Evolutionary conservation across 1,140 invertebrate genomes (phyloP).

Genomic region (Drosophila sturtevanti): DNA sequence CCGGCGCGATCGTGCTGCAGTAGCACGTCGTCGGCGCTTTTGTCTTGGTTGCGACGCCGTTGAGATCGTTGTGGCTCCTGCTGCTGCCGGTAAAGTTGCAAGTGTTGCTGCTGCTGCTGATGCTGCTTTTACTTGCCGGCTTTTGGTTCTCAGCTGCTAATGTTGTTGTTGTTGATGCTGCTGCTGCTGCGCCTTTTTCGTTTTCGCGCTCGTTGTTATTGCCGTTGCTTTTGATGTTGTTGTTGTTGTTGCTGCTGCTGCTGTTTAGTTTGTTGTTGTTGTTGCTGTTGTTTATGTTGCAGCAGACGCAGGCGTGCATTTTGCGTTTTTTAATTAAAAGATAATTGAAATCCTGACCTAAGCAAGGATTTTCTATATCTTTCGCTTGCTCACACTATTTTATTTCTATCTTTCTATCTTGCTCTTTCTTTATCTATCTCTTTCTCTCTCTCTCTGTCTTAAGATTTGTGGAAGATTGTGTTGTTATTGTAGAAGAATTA

Average conservation of each 20-base stretch:
- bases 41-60: conserved; percentile 50
- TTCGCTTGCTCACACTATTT: neutral
- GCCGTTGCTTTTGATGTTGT: neutral
- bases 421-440: conserved; percentile 15
- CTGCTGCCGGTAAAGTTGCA: neutral
- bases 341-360: conserved; percentile 60
- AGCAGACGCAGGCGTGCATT: conserved; percentile 79
- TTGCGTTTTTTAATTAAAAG: conserved; percentile 63
- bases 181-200: conserved; percentile 22
- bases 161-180: conserved; percentile 45
- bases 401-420: conserved; percentile 13
- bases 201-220: conserved; percentile 13
- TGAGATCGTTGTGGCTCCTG: conserved; percentile 62
- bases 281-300: conserved; percentile 67
- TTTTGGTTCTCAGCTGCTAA: conserved; percentile 32
- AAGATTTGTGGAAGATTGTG: conserved; percentile 32
- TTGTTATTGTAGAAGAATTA: conserved; percentile 14
- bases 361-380: conserved; percentile 37
- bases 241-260: conserved; percentile 22
- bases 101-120: conserved; percentile 38
- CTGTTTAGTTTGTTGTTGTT: conserved; percentile 22
- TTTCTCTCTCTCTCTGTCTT: conserved; percentile 11
- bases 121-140: conserved; percentile 41
- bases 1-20: conserved; percentile 49
- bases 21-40: conserved; percentile 41